phyloP scores from a whole-genome alignment of 2,797 vertebrate species.

The Sebastolobus altivelis region DNA sequence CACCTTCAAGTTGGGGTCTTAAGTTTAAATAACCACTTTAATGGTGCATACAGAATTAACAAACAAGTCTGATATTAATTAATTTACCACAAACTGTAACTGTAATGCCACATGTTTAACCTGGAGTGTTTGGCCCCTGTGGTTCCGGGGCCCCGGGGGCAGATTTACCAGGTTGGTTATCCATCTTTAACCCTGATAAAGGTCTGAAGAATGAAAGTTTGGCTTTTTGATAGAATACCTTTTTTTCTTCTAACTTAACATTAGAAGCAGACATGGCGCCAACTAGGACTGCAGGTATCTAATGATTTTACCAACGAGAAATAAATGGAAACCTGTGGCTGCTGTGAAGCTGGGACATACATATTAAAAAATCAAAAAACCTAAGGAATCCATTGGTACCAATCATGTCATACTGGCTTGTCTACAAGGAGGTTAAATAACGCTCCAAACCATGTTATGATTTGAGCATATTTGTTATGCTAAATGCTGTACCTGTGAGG shows the following conservation, averaged over 20 bases:
- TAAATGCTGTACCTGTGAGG: no score
- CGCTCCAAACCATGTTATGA: no score
- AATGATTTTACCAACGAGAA: no score
- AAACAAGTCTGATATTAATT: background rate
- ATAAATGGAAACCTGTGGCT: no score
- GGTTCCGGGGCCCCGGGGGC: background rate
- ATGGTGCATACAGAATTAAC: background rate
- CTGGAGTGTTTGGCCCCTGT: background rate
- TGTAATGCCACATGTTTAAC: background rate
- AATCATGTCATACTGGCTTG: no score
- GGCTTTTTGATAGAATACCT: slow-evolving; percentile 10
- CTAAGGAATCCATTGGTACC: no score
- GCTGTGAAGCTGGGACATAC: no score
- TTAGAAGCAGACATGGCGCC: background rate
- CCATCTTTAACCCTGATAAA: background rate
- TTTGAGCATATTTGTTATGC: no score
- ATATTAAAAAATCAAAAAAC: no score
- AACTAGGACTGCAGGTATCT: background rate
- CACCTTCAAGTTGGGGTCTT: background rate
- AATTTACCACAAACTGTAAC: no score
- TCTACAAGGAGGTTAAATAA: no score
- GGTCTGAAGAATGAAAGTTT: background rate
- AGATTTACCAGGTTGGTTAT: background rate
- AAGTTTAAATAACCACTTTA: background rate
- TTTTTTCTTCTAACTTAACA: background rate